Conservation (phyloP, 2,797 vertebrate species). For the Gymnoscopelus braueri region DNA sequence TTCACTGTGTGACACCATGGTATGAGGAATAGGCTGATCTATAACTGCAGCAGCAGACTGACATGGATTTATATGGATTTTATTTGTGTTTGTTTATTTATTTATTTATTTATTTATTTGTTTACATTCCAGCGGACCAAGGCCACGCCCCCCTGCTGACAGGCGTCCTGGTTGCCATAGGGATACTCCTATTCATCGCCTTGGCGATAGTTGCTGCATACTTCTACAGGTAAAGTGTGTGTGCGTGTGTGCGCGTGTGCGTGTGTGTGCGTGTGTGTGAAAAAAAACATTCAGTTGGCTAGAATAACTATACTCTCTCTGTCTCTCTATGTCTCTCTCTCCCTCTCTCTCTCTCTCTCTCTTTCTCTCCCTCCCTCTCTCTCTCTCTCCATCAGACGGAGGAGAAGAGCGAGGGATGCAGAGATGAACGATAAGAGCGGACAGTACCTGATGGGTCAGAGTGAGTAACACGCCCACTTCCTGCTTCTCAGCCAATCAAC, state of each 20-base stretch:
- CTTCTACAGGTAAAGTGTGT: conserved; percentile 82
- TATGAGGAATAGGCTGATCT: no score
- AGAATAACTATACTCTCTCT: not conserved
- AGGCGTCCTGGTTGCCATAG: conserved; percentile 76
- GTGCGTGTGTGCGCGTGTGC: conserved; percentile 21
- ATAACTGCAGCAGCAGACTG: no score
- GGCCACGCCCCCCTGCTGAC: conserved; percentile 75
- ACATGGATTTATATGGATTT: no score
- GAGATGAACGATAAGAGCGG: conserved; percentile 77
- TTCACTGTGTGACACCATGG: no score
- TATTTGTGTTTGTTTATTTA: not conserved
- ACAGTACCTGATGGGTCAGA: conserved; percentile 87
- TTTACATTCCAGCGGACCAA: conserved; percentile 29
- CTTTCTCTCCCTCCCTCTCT: conserved; percentile 10
- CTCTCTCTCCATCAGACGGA: conserved; percentile 66
- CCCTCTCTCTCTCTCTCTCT: conserved; percentile 23
- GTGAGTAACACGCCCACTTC: conserved; percentile 70
- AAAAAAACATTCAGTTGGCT: no score
- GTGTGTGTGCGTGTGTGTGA: conserved; percentile 31
- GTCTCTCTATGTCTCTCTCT: not conserved
- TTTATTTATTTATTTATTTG: not conserved
- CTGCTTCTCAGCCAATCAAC: not conserved
- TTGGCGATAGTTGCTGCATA: conserved; percentile 65
- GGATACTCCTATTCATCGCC: conserved; percentile 78
- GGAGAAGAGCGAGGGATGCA: conserved; percentile 60